Evolutionary conservation across 2,888 invertebrate genomes (phyloP).

Genomic region (Lasioglossum morio): DNA sequence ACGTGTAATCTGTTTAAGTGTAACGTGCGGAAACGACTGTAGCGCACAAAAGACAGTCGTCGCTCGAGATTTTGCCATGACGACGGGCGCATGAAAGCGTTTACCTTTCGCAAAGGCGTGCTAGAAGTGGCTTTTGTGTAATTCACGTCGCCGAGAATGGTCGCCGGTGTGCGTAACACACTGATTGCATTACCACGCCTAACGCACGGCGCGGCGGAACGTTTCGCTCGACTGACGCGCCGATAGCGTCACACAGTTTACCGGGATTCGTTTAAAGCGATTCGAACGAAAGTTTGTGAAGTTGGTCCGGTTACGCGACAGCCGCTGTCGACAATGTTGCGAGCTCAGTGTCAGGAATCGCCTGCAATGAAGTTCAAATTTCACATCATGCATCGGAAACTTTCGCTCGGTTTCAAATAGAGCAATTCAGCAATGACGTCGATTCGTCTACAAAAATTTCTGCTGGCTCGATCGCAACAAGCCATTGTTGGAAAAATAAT

Average conservation of each 20-base stretch:
- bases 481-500: background rate
- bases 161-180: conserved; percentile 24
- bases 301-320: conserved; percentile 62
- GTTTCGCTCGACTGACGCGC: conserved; percentile 62
- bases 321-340: conserved; percentile 40
- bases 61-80: conserved; percentile 33
- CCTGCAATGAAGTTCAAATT: conserved; percentile 46
- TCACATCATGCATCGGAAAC: background rate
- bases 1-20: background rate
- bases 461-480: background rate
- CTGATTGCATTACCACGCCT: conserved; percentile 57
- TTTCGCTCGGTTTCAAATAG: background rate
- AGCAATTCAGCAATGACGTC: background rate
- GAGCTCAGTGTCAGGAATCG: conserved; percentile 32
- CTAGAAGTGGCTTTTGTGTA: conserved; percentile 64
- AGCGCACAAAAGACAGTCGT: conserved; percentile 22
- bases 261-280: conserved; percentile 70
- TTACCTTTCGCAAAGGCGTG: conserved; percentile 45
- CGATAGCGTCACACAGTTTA: conserved; percentile 69
- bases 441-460: background rate
- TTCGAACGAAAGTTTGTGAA: conserved; percentile 70
- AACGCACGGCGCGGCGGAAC: conserved; percentile 44
- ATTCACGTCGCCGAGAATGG: conserved; percentile 57
- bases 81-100: conserved; percentile 42
- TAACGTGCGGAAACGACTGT: background rate